Conservation (phyloP, 2,797 vertebrate species). For the Epinephelus malabaricus region DNA sequence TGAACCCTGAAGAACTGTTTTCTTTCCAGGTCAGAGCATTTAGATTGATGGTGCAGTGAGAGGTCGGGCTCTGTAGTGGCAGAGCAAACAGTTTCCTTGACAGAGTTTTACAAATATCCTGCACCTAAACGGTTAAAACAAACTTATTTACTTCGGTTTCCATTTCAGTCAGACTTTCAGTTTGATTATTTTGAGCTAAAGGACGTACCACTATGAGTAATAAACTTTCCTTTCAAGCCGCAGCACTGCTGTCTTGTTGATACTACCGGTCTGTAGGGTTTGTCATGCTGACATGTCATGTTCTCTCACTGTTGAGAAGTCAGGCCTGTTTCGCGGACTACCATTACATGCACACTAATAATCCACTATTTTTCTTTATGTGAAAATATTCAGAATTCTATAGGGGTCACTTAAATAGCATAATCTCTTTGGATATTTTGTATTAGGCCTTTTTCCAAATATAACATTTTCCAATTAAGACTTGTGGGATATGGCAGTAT, state of each 20-base stretch:
- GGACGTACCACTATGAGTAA: background rate
- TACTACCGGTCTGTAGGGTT: background rate
- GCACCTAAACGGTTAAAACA: background rate
- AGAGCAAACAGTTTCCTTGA: background rate
- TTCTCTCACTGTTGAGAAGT: background rate
- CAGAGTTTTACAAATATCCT: slow-evolving; percentile 5
- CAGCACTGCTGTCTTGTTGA: background rate
- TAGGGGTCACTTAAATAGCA: no score
- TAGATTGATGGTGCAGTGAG: background rate
- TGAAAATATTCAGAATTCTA: no score
- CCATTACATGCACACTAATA: no score
- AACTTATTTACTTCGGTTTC: slow-evolving; percentile 11
- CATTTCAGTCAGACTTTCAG: slow-evolving; percentile 4
- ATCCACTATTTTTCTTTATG: no score
- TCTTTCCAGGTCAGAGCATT: background rate
- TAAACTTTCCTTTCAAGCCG: background rate
- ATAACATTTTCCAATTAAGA: no score
- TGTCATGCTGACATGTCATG: background rate
- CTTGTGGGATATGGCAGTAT: no score
- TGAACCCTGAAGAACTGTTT: background rate
- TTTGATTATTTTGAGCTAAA: background rate
- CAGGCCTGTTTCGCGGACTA: background rate
- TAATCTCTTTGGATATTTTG: no score
- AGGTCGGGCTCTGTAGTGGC: background rate
- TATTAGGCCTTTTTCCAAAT: no score